Evolutionary conservation across 2,797 vertebrate species (phyloP).

Genomic region (Falco concolor): DNA sequence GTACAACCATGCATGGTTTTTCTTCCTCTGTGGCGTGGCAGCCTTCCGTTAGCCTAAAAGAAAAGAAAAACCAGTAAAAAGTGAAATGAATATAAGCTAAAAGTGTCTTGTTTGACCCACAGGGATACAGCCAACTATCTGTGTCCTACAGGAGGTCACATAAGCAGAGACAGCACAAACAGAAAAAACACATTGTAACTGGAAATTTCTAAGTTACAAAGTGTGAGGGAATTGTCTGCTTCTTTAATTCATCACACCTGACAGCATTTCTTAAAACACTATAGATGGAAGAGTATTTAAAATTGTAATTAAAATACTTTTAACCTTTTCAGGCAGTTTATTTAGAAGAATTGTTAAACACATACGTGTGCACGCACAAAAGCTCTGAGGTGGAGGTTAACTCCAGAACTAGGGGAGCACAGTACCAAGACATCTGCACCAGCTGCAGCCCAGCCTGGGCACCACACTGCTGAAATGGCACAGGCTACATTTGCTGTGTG

Average conservation of each 20-base stretch:
- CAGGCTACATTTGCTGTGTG: background rate
- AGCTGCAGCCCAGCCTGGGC: background rate
- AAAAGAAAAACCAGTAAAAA: background rate
- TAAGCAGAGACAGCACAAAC: background rate
- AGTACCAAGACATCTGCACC: background rate
- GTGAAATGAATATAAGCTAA: background rate
- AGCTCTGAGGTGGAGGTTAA: background rate
- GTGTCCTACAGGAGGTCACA: background rate
- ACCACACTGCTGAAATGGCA: background rate
- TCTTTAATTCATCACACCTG: background rate
- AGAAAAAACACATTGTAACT: background rate
- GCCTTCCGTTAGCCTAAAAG: background rate
- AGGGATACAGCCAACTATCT: background rate
- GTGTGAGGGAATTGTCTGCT: background rate
- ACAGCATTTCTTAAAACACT: background rate
- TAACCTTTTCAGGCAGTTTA: background rate
- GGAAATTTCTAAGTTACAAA: background rate
- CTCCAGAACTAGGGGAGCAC: background rate
- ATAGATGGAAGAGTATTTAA: background rate
- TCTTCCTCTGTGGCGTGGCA: background rate
- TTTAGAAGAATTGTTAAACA: background rate
- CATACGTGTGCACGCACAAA: accelerated
- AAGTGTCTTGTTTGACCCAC: background rate
- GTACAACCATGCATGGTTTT: background rate
- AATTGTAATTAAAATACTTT: background rate